Evolutionary conservation across 2,888 invertebrate species (phyloP), one percentile per base, ranked within the genome.

Genomic region (Craniophora ligustri): DNA sequence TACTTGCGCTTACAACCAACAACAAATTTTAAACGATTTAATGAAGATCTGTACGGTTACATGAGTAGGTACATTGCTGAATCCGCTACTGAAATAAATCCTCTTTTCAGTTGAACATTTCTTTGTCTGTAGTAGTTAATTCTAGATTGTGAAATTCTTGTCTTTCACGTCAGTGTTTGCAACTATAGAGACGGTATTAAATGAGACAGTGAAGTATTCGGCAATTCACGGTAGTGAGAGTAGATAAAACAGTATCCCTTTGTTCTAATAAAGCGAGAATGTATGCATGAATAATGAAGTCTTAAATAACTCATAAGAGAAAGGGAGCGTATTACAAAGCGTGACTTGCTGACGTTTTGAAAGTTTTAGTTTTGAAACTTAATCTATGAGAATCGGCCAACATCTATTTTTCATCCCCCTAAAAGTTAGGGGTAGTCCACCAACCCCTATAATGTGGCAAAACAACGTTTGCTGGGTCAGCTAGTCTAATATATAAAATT

Each of bases 231-330:
- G 28, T 51, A 35, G 39, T 19, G 30, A 11, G 11, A 35, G 16
- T 40, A 57, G 42, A 63, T 57, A 49, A 66, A 68, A 46, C 26
- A 34, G n/a, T 35, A 18, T 30, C 51, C 48, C 36, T 62, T 56
- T 63, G 45, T 66, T 68, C 30, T 69, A 63, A 66, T 68, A 68
- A 46, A 68, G 50, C 38, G 56, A 55, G 49, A 55, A 47, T 47
- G 41, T 47, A 62, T 51, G 38, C 44, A 10, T 28, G 39, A 45
- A 23, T 45, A 63, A 68, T 53, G 51, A 63, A 68, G 51, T 49
- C 32, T 53, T 28, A 39, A 51, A 48, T 63, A 63, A 48, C 21
- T 44, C 42, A 38, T 16, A 50, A 35, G 16, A 41, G 32, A 36
- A 31, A 60, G 16, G 6, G 13, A 49, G 6, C 21, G 18, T 21